Percentiles rank a stretch among this genome's conserved stretches.
Conservation (phyloP, 2,113 vertebrate species). For the Hippocampus barbouri region DNA sequence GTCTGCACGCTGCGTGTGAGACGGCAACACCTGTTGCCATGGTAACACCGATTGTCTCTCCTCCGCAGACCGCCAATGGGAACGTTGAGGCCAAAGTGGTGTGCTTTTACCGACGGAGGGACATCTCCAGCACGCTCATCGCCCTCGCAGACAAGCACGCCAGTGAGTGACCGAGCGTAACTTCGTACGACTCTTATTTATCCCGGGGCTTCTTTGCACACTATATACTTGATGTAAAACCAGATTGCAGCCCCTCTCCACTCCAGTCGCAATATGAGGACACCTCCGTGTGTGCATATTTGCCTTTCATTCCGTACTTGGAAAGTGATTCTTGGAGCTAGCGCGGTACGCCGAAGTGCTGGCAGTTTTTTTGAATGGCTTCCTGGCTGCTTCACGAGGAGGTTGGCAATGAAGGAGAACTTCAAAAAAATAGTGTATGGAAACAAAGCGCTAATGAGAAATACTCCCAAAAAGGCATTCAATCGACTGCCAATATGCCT, state of each 20-base stretch:
- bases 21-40: constrained; percentile 61
- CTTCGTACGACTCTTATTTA: neutral
- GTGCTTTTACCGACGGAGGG: constrained; percentile 94
- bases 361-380: constrained; percentile 2
- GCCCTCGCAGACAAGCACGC: constrained; percentile 96
- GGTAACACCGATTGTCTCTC: constrained; percentile 64
- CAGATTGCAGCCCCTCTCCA: neutral
- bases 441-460: neutral
- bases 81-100: constrained; percentile 99
- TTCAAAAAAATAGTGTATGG: neutral
- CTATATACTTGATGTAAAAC: constrained; percentile 3
- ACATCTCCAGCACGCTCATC: constrained; percentile 94
- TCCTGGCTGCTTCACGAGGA: constrained; percentile 1
- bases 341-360: neutral
- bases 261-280: constrained; percentile 12
- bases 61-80: constrained; percentile 91
- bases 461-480: neutral
- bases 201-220: constrained; percentile 14
- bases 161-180: constrained; percentile 78
- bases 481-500: no score
- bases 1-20: neutral
- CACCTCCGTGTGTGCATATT: constrained; percentile 14
- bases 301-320: neutral
- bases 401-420: neutral
- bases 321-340: neutral